Percentiles rank a stretch among this genome's conserved stretches.
Conservation (phyloP, 37 sponge, comb jelly and placozoan genomes). For the Crambe crambe region DNA sequence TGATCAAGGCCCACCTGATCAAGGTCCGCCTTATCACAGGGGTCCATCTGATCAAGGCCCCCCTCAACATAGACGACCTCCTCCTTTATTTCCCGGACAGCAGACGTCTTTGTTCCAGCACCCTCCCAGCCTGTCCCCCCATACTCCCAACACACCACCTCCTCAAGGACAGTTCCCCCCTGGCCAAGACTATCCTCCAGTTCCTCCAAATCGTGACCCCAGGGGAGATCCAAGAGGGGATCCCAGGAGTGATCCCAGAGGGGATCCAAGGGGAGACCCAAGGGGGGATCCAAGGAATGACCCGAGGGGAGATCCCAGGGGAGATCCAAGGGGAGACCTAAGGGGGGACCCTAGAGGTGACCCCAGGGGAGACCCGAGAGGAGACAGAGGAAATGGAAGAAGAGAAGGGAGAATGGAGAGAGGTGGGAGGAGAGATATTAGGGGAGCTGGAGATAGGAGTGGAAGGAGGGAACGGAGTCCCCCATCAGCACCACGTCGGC, state of each 20-base stretch:
- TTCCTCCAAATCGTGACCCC: not conserved
- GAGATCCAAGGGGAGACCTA: not conserved
- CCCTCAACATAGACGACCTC: not conserved
- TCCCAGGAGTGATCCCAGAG: not conserved
- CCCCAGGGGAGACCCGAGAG: not conserved
- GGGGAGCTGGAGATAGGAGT: not conserved
- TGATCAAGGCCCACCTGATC: not conserved
- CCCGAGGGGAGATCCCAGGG: not conserved
- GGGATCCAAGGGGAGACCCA: not conserved
- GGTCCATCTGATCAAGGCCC: not conserved
- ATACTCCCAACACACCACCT: not conserved
- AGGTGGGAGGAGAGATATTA: not conserved
- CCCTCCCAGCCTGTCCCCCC: not conserved
- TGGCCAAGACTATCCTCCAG: not conserved
- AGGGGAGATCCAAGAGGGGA: not conserved
- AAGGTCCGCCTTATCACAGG: constrained; percentile 1
- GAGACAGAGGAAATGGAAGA: not conserved
- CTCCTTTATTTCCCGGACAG: not conserved
- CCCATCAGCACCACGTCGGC: not conserved
- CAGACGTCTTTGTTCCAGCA: constrained; percentile 12
- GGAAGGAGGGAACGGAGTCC: constrained; percentile 26
- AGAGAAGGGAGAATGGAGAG: not conserved
- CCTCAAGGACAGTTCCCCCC: constrained; percentile 4
- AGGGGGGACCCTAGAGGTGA: not conserved
- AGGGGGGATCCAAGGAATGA: not conserved